A percentile compares a stretch with the other conserved stretches of the same genome.
These are phyloP conservation scores for Montipora efflorescens DNA, from an alignment of 64 coral and sea anemone genomes.

Conservation along the genomic window DNA sequence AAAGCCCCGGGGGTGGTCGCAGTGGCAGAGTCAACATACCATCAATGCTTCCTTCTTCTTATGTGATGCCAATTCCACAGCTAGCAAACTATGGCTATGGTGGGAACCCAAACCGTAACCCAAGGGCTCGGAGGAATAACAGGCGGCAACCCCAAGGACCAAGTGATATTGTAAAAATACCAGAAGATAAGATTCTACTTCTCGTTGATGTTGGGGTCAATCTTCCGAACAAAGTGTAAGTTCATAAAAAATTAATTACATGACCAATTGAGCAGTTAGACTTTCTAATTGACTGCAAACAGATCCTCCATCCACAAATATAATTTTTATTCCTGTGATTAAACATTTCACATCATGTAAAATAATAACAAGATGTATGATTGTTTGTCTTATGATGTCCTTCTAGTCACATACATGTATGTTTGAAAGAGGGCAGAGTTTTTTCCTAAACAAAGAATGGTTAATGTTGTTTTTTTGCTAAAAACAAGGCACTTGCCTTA, in stretches of 20 bases:
- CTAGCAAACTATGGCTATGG: not conserved
- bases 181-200: constrained; percentile 73
- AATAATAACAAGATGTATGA: too few relatives aligned
- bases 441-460: too few relatives aligned
- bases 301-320: too few relatives aligned
- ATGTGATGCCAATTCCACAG: constrained; percentile 4
- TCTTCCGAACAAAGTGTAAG: constrained; percentile 95
- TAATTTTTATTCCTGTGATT: too few relatives aligned
- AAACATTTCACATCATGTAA: too few relatives aligned
- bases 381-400: too few relatives aligned
- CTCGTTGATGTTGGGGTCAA: constrained; percentile 95
- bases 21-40: constrained; percentile 32
- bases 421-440: too few relatives aligned
- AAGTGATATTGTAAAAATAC: constrained; percentile 78
- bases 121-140: constrained; percentile 9
- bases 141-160: constrained; percentile 47
- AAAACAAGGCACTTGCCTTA: too few relatives aligned
- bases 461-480: too few relatives aligned
- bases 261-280: too few relatives aligned
- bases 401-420: too few relatives aligned
- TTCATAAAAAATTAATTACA: not conserved
- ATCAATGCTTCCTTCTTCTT: constrained; percentile 24
- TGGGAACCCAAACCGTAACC: constrained; percentile 28
- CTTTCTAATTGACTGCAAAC: too few relatives aligned
- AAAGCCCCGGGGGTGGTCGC: constrained; percentile 41